These are phyloP conservation scores for Acropora yongei DNA, from an alignment of 64 coral and sea anemone species.

Conservation along the genomic window DNA sequence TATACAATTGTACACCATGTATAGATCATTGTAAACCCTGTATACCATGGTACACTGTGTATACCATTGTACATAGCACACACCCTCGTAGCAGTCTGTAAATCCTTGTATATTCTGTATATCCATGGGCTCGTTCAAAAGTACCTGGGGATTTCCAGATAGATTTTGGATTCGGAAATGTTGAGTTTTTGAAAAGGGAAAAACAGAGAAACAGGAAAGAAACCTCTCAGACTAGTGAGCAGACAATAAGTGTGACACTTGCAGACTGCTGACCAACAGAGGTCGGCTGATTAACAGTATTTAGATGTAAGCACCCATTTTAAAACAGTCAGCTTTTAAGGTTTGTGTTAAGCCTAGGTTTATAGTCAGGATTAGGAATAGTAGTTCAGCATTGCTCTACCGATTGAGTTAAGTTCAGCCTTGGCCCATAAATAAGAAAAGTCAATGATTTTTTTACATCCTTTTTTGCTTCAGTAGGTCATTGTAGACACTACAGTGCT, in stretches of 20 bases:
- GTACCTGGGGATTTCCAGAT: constrained; percentile 22
- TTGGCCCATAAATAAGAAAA: constrained; percentile 24
- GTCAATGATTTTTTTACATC: constrained; percentile 22
- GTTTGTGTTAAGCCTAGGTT: constrained; percentile 18
- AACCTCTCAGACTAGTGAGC: constrained; percentile 5
- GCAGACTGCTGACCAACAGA: constrained; percentile 16
- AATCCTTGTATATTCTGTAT: constrained; percentile 10
- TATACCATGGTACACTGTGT: constrained; percentile 8
- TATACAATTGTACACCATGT: constrained; percentile 24
- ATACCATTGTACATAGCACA: constrained; percentile 12
- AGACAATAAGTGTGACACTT: constrained; percentile 14
- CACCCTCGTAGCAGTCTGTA: no score
- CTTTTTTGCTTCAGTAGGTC: constrained; percentile 21
- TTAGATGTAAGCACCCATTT: no score
- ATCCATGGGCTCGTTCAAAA: constrained; percentile 14
- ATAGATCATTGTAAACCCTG: constrained; percentile 19
- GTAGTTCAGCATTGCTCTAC: constrained; percentile 14
- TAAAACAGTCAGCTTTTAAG: background rate
- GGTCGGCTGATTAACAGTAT: constrained; percentile 17
- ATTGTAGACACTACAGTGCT: constrained; percentile 22
- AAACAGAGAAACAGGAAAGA: constrained; percentile 6
- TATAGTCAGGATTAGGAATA: constrained; percentile 7
- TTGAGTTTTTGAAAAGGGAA: constrained; percentile 5
- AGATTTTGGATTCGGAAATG: constrained; percentile 20
- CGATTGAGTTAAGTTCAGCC: constrained; percentile 7